Evolutionary conservation across 2,797 vertebrate genomes (phyloP), one percentile per base, ranked within the genome.

Genomic region (Coregonus suidteri): DNA sequence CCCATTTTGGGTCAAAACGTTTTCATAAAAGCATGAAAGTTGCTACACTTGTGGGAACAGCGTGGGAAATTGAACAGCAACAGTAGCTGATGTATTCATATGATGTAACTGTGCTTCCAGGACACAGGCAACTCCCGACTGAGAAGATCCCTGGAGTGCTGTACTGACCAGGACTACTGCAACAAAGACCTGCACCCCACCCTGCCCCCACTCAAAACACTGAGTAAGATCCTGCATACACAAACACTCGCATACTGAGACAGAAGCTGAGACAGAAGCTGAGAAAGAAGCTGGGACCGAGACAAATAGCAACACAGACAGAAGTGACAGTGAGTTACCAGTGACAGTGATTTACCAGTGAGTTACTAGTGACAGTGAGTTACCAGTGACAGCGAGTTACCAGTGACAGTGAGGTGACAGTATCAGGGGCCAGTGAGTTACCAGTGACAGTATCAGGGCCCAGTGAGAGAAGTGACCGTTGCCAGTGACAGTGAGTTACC

Each of bases 81-180:
- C 59, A 25, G 20, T 25, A 13, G 25, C 20, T 64, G 9, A 5
- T 9, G 59, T 11, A 7, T 18, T 64, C n/a, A 13, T 5, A 41
- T 37, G 16, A 16, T 20, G 3, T 16, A 16, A 70, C 14, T 78
- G 11, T 69, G 6, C 77, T 52, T 80, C 81, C 84, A 99, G 98
- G 97, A 99, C 80, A 97, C 95, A 0, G 94, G 95, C 34, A 95
- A 94, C 86, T 93, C 95, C 4, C 95, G 95, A 86, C 95, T 95
- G 37, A 95, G 96, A 87, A 94, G 96, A 82, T 95, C 96, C 2
- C 93, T 99, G 7, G 96, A 97, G 90, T 99, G 98, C 86, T 99
- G 98, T 75, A 96, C 96, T 14, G 96, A 98, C 76, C 92, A 96
- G 85, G 96, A 99, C 88, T 98, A 95, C 88, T 99, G 98, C 84